Percentiles rank a stretch among this genome's conserved stretches.
Conservation (phyloP, 2,113 vertebrate genomes). For the Dryoscopus gambensis region DNA sequence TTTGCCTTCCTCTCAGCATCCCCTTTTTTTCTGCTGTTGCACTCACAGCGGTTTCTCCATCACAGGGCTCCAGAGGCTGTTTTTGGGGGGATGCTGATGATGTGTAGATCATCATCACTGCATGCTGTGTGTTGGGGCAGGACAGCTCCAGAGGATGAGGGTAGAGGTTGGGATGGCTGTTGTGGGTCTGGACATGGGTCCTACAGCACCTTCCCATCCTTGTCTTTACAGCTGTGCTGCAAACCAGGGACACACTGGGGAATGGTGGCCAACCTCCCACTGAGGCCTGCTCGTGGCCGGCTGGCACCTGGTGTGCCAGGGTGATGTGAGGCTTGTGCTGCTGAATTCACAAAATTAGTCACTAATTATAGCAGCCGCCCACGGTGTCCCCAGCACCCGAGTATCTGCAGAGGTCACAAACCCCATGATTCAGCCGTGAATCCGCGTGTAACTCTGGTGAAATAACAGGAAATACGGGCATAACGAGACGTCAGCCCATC, state of each 20-base stretch:
- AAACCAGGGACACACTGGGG: not conserved
- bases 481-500: fast-evolving
- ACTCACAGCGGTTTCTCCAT: not conserved
- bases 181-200: not conserved
- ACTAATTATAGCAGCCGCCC: conserved; percentile 4
- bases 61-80: fast-evolving
- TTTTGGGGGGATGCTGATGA: not conserved
- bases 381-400: not conserved
- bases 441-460: not conserved
- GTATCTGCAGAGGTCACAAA: not conserved
- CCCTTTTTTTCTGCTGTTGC: not conserved
- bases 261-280: fast-evolving
- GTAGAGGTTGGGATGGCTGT: not conserved
- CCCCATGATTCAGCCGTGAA: not conserved
- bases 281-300: fast-evolving
- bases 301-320: not conserved
- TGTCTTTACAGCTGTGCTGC: not conserved
- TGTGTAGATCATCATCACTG: too few relatives aligned
- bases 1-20: not conserved
- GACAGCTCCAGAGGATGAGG: not conserved
- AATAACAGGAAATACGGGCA: conserved; percentile 25
- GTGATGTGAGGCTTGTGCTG: not conserved
- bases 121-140: not conserved
- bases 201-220: not conserved
- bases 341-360: not conserved